A percentile compares a stretch with the other conserved stretches of the same genome.
These are phyloP conservation scores for Tineola bisselliella DNA, from an alignment of 2,888 invertebrate species.

Conservation along the genomic window DNA sequence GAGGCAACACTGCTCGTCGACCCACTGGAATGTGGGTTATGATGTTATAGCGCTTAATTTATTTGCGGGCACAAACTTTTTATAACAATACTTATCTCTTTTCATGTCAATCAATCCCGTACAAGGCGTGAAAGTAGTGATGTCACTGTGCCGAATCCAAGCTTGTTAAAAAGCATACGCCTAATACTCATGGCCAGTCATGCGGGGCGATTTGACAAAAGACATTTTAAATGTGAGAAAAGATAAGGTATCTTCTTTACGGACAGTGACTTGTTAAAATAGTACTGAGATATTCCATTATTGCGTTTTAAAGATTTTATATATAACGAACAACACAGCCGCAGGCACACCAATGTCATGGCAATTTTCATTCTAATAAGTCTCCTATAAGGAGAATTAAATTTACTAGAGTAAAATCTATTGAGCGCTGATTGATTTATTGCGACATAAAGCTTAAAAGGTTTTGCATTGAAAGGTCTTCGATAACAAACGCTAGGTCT, in stretches of 20 bases:
- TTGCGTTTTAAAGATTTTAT: background rate
- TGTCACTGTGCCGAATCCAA: conserved; percentile 49
- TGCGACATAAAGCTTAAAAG: conserved; percentile 25
- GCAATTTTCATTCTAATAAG: conserved; percentile 12
- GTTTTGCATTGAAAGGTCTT: conserved; percentile 18
- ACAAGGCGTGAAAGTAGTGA: conserved; percentile 63
- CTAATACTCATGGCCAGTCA: conserved; percentile 28
- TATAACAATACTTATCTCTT: conserved; percentile 60
- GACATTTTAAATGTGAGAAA: background rate
- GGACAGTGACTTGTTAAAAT: conserved; percentile 1
- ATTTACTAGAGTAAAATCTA: conserved; percentile 4
- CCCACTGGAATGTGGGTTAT: conserved; percentile 63
- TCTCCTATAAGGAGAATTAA: conserved; percentile 12
- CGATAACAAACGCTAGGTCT: conserved; percentile 6
- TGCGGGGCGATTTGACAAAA: conserved; percentile 3
- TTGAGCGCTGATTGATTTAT: conserved; percentile 24
- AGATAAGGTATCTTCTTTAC: conserved; percentile 7
- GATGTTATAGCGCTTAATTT: conserved; percentile 61
- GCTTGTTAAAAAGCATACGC: conserved; percentile 27
- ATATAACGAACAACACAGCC: background rate
- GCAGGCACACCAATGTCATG: conserved; percentile 11
- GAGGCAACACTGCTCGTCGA: conserved; percentile 26
- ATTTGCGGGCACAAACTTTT: conserved; percentile 52
- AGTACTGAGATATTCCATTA: background rate
- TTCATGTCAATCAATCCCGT: conserved; percentile 58